Evolutionary conservation across 2,888 invertebrate species (phyloP).

Genomic region (Tipula lateralis): DNA sequence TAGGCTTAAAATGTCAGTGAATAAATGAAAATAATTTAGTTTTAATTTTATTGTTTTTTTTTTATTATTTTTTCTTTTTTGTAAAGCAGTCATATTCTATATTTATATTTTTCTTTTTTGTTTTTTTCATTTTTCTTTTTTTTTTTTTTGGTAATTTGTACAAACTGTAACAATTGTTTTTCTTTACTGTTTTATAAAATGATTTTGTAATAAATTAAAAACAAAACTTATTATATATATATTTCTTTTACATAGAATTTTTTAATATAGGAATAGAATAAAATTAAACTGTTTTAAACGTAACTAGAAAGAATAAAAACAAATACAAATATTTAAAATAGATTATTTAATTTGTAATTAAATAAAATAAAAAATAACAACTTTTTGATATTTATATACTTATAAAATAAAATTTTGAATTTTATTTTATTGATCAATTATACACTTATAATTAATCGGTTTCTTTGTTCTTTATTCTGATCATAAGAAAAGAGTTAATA

Average conservation of each 20-base stretch:
- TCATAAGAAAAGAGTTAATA: conserved; percentile 11
- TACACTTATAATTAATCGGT: background rate
- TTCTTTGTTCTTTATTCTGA: background rate
- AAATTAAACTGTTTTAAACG: background rate
- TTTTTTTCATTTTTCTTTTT: background rate
- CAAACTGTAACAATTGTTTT: conserved; percentile 29
- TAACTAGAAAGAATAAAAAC: background rate
- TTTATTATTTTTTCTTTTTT: conserved; percentile 26
- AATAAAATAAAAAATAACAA: background rate
- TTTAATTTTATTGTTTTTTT: conserved; percentile 12
- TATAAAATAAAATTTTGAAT: background rate
- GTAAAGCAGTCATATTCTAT: conserved; percentile 29
- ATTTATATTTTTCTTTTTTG: background rate
- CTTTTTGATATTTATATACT: background rate
- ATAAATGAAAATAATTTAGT: background rate
- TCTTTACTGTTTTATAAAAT: conserved; percentile 12
- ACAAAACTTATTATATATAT: background rate
- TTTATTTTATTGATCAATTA: conserved; percentile 6
- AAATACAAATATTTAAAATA: background rate
- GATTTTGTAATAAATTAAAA: conserved; percentile 26
- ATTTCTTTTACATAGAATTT: background rate
- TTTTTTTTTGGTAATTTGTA: conserved; percentile 19
- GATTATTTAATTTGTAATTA: background rate
- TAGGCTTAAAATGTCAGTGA: too few relatives aligned
- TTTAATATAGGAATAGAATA: background rate